Evolutionary conservation across 2,888 invertebrate species (phyloP), one percentile per base, ranked within the genome.

Genomic region (Limenitis camilla): DNA sequence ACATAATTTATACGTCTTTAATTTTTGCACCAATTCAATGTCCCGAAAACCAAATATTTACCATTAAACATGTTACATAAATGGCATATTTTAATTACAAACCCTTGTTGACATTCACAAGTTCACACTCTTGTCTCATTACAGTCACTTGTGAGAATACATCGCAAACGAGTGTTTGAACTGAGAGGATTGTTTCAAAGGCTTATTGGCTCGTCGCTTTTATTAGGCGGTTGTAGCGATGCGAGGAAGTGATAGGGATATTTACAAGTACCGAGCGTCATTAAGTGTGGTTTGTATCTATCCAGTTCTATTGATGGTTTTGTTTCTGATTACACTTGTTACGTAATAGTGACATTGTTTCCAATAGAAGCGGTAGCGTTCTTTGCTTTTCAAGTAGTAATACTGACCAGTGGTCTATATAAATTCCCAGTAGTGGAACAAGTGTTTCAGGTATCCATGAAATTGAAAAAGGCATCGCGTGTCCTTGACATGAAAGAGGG

Each of bases 201-300:
- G 58, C 56, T 58, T 61, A 61, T 61, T 58, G 49, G 46, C 48
- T 61, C 39, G 38, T 55, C 47, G 53, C 52, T 55, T 56, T 60
- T 58, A 58, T 58, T 55, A 56, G 44, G 39, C 43, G 44, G 43
- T 51, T 49, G 52, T 53, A 46, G 41, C 31, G 39, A 54, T 43
- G 41, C 42, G 33, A 33, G 53, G 42, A 50, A 50, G 42, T 54
- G 38, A 46, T 43, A 42, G 33, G 40, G 30, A 35, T 45, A 30
- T 45, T 45, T 31, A 44, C 40, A 33, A 27, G 33, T 35, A 33
- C 10, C 8, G 30, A 9, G 41, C 31, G 11, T 32, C 31, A 32
- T 41, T 52, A 46, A 32, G 42, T 36, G 31, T 28, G 46, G 31
- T 29, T 52, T 42, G 28, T 11, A 27, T 19, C 10, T 32, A 38